These are phyloP conservation scores for Diplosoma virens DNA, from an alignment of 23 tunicate species.

Conservation along the genomic window DNA sequence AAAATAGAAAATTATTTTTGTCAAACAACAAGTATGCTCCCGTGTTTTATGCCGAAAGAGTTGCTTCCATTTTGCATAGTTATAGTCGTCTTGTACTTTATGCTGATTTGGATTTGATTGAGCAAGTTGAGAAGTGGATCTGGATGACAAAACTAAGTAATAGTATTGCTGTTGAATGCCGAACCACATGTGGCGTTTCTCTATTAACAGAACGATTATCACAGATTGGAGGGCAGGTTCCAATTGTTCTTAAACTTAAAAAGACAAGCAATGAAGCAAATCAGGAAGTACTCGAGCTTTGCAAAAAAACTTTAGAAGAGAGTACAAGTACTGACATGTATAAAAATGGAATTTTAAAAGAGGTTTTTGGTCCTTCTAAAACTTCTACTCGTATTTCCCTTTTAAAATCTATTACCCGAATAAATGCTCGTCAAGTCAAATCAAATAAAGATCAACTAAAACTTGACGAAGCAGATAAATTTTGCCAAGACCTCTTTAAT, in stretches of 20 bases:
- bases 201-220: slow-evolving; percentile 23
- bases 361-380: too few relatives aligned
- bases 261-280: too few relatives aligned
- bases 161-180: slow-evolving; percentile 1
- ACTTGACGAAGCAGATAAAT: too few relatives aligned
- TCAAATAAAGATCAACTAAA: too few relatives aligned
- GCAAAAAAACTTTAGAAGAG: too few relatives aligned
- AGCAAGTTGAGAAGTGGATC: neutral
- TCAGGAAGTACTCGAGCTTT: too few relatives aligned
- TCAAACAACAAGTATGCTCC: neutral
- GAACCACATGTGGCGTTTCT: neutral
- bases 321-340: too few relatives aligned
- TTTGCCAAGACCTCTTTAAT: too few relatives aligned
- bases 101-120: neutral
- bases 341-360: too few relatives aligned
- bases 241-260: slow-evolving; percentile 17
- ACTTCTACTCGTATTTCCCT: too few relatives aligned
- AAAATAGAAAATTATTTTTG: slow-evolving; percentile 18
- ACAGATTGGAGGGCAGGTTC: slow-evolving; percentile 18
- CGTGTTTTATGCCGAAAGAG: slow-evolving; percentile 35
- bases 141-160: slow-evolving; percentile 25
- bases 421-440: too few relatives aligned
- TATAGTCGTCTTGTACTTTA: slow-evolving; percentile 43
- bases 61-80: slow-evolving; percentile 54
- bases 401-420: neutral